Evolutionary conservation across 2,797 vertebrate genomes (phyloP), one percentile per base, ranked within the genome.

Genomic region (Mallotus villosus): DNA sequence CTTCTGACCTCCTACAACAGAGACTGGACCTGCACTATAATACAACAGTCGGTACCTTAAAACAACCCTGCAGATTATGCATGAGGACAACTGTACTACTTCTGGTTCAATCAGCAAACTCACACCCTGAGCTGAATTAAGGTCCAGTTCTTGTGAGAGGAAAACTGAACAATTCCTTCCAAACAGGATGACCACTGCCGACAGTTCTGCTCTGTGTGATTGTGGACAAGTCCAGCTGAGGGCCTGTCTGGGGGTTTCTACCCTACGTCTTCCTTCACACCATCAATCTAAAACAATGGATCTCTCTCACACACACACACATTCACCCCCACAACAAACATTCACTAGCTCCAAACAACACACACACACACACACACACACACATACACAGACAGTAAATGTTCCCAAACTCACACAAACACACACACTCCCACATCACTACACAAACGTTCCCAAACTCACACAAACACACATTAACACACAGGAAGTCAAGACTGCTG

Each of bases 161-260:
- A 90, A 88, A 82, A 78, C 76, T 57, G 32, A 78, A 91, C 84
- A 84, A 91, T 82, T 74, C 77, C 9, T 58, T 77, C 74, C 83
- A 91, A 88, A 90, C 91, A 91, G 90, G 90, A 92, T 91, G 90
- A 85, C 27, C 22, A 67, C 46, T 27, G 46, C 41, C 24, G 24
- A 53, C 46, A 17, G 41, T 67, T 66, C 21, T 66, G 64, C 22
- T 25, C 14, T 12, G 41, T 66, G 22, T 14, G 65, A 53, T 67
- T 67, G 65, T 67, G 46, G 49, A 67, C 46, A 67, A 3, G 21
- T 53, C 24, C 65, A 67, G 65, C 64, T 66, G 41, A 25, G 24
- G 11, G 9, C 46, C 37, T 65, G 37, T 37, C 24, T 46, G 24
- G 5, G 5, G 24, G 14, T 17, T 66, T 49, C 14, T 29, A 53